Percentiles rank a stretch among this genome's conserved stretches.
phyloP scores from a whole-genome alignment of 1,140 invertebrate species.

The Drosophila lacteicornis region DNA sequence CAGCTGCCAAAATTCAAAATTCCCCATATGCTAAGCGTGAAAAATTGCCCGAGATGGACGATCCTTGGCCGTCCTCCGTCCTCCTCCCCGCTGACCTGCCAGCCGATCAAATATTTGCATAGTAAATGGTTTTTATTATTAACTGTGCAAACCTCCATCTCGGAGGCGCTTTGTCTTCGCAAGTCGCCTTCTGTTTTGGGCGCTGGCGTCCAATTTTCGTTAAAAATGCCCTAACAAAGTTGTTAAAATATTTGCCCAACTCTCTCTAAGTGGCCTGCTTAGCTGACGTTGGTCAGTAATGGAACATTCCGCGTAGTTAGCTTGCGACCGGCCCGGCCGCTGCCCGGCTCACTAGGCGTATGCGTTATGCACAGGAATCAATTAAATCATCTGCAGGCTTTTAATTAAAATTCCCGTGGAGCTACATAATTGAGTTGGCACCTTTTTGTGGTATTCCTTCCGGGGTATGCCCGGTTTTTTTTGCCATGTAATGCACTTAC shows the following conservation, averaged over 20 bases:
- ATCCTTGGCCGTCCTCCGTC: background rate
- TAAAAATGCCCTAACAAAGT: conserved; percentile 73
- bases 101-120: conserved; percentile 75
- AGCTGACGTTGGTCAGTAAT: conserved; percentile 40
- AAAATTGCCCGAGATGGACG: conserved; percentile 65
- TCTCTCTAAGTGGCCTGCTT: conserved; percentile 45
- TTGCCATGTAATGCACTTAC: background rate
- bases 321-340: background rate
- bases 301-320: conserved; percentile 7
- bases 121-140: conserved; percentile 83
- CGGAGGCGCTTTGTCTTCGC: conserved; percentile 5
- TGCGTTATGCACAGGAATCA: conserved; percentile 61
- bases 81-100: background rate
- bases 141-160: conserved; percentile 73
- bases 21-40: conserved; percentile 73
- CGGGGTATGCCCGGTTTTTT: conserved; percentile 21
- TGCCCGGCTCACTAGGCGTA: conserved; percentile 27
- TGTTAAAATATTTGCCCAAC: conserved; percentile 76
- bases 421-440: conserved; percentile 74
- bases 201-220: conserved; percentile 58
- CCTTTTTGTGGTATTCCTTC: conserved; percentile 24
- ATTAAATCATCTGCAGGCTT: conserved; percentile 74
- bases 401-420: conserved; percentile 75
- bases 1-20: conserved; percentile 51
- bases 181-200: conserved; percentile 15